A percentile compares a stretch with the other conserved stretches of the same genome.
Evolutionary conservation across 2,888 invertebrate species (phyloP).

Genomic region (Exocentrus adspersus): DNA sequence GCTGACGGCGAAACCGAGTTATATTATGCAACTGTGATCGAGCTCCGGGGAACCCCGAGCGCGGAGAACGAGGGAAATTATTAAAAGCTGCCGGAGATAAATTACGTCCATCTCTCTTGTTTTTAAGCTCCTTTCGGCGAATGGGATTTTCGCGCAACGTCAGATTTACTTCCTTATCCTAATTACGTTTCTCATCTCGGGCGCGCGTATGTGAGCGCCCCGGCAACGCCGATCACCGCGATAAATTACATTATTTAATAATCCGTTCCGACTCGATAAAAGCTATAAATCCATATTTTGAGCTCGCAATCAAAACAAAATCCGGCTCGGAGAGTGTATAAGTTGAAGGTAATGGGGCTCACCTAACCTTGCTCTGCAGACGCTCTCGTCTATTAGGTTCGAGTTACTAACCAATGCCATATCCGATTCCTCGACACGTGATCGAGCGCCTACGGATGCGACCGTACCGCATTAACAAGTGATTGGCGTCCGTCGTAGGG

Average conservation of each 20-base stretch:
- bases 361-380: too few species aligned
- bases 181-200: not conserved
- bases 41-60: not conserved
- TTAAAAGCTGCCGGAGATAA: not conserved
- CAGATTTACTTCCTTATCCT: not conserved
- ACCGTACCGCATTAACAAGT: not conserved
- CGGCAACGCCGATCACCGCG: not conserved
- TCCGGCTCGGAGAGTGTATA: too few species aligned
- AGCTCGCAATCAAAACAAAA: not conserved
- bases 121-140: not conserved
- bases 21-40: too few species aligned
- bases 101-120: not conserved
- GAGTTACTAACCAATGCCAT: not conserved
- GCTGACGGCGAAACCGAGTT: too few species aligned
- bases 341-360: too few species aligned
- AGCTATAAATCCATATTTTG: not conserved
- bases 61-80: not conserved
- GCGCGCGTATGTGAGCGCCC: not conserved
- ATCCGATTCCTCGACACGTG: too few species aligned
- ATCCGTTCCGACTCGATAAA: not conserved
- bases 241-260: not conserved
- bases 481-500: slow-evolving; percentile 49
- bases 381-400: too few species aligned
- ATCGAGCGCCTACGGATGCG: too few species aligned
- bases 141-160: not conserved